A percentile compares a stretch with the other conserved stretches of the same genome.
These are phyloP conservation scores for Antechinus stuartii DNA, from an alignment of 2,113 vertebrate species.

Conservation along the genomic window DNA sequence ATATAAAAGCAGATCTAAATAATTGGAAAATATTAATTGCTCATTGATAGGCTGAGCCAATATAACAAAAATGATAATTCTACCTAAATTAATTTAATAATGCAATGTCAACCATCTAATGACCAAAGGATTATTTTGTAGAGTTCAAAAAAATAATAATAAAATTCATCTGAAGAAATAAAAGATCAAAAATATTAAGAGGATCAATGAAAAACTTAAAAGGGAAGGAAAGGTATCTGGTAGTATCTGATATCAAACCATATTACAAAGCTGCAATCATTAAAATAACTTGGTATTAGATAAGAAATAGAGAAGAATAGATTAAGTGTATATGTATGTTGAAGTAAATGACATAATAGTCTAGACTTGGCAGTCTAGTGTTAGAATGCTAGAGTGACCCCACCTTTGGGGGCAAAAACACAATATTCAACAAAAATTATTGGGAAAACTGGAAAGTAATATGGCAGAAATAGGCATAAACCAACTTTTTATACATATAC, in stretches of 20 bases:
- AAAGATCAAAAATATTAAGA: too few relatives aligned
- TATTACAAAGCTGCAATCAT: not conserved
- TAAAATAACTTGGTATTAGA: not conserved
- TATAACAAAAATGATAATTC: too few relatives aligned
- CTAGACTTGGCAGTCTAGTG: not conserved
- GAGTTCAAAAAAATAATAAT: too few relatives aligned
- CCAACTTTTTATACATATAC: not conserved
- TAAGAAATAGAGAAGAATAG: not conserved
- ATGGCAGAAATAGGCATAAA: not conserved
- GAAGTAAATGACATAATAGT: not conserved
- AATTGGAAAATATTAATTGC: too few relatives aligned
- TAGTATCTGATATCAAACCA: not conserved
- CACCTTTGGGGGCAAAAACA: not conserved
- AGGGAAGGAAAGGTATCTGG: too few relatives aligned
- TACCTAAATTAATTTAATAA: too few relatives aligned
- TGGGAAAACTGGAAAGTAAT: not conserved
- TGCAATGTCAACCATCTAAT: too few relatives aligned
- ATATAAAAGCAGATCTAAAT: too few relatives aligned
- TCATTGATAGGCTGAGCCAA: too few relatives aligned
- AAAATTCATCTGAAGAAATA: too few relatives aligned
- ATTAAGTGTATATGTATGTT: not conserved
- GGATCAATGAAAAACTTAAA: too few relatives aligned
- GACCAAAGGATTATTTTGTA: too few relatives aligned
- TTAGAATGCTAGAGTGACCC: not conserved
- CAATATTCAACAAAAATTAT: not conserved